Evolutionary conservation across 2,113 vertebrate genomes (phyloP).

Genomic region (Strix aluco): DNA sequence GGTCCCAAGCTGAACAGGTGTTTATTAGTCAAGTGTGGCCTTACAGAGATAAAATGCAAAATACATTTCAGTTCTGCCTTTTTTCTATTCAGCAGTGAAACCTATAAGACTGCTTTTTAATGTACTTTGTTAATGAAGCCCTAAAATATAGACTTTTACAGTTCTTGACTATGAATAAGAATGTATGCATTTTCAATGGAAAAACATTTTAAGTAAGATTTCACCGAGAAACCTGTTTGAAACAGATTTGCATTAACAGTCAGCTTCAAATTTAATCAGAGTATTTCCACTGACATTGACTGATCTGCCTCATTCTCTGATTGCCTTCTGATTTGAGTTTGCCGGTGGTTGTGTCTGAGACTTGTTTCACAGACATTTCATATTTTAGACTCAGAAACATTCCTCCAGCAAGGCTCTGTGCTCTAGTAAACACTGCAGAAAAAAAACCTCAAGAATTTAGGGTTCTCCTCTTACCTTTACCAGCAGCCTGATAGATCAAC

Average conservation of each 20-base stretch:
- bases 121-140: neutral
- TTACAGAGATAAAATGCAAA: neutral
- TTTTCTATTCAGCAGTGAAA: neutral
- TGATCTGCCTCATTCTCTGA: neutral
- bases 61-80: neutral
- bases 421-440: neutral
- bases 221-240: neutral
- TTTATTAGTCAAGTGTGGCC: neutral
- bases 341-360: neutral
- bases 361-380: neutral
- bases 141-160: neutral
- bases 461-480: neutral
- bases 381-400: neutral
- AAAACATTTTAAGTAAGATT: neutral
- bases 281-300: neutral
- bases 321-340: neutral
- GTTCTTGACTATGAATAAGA: neutral
- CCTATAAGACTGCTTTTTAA: neutral
- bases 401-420: neutral
- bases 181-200: neutral
- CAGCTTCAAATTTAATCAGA: neutral
- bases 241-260: neutral
- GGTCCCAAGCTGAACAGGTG: neutral
- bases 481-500: neutral
- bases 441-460: neutral